A percentile compares a stretch with the other conserved stretches of the same genome.
phyloP scores from a whole-genome alignment of 2,888 invertebrate genomes.

The Patella pellucida region DNA sequence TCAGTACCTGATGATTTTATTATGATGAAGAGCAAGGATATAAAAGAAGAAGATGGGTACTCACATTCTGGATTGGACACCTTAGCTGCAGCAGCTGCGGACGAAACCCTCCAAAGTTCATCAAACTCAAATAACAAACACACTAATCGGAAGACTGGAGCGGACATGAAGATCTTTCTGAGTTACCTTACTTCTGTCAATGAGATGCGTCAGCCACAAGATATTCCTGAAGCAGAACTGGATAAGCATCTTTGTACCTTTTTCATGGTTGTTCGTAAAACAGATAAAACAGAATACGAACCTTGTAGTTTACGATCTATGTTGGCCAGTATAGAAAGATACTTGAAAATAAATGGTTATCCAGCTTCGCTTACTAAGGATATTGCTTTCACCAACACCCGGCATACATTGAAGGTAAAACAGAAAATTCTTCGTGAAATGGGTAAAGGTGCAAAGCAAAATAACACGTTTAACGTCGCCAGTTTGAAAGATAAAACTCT shows the following conservation, averaged over 20 bases:
- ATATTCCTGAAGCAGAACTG: conserved; percentile 51
- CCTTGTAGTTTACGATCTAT: conserved; percentile 60
- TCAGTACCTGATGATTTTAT: too few relatives aligned
- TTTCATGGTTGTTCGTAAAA: conserved; percentile 57
- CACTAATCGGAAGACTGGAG: conserved; percentile 61
- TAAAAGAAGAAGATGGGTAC: too few relatives aligned
- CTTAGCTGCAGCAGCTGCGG: not conserved
- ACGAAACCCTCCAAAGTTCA: not conserved
- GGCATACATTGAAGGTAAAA: conserved; percentile 55
- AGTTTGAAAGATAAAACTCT: conserved; percentile 48
- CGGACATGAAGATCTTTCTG: conserved; percentile 60
- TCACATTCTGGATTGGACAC: not conserved
- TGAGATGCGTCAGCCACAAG: conserved; percentile 52
- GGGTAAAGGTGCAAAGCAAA: conserved; percentile 50
- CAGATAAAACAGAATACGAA: conserved; percentile 62
- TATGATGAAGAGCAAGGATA: too few relatives aligned
- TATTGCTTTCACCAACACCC: conserved; percentile 50
- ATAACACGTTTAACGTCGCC: conserved; percentile 31
- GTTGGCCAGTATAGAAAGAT: conserved; percentile 60
- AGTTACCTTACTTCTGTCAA: conserved; percentile 53
- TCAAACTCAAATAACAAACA: conserved; percentile 46
- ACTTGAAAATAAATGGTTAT: conserved; percentile 52
- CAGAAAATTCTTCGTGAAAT: conserved; percentile 53
- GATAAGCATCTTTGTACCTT: conserved; percentile 58
- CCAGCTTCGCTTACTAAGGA: conserved; percentile 56